These are phyloP conservation scores for Platycheirus rosarum DNA, from an alignment of 2,888 invertebrate species.

Conservation along the genomic window DNA sequence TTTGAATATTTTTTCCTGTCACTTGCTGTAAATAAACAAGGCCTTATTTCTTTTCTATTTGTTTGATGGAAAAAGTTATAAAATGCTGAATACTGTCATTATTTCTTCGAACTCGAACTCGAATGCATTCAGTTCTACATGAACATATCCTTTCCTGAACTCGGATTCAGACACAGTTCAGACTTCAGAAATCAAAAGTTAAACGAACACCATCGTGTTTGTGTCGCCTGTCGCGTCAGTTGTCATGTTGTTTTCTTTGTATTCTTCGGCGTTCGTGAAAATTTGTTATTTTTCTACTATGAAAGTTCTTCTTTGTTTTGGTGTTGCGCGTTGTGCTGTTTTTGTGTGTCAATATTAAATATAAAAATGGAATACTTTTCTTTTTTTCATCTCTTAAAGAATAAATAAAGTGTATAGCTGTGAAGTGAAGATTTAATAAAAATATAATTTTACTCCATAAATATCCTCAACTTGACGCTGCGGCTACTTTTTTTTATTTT, in stretches of 20 bases:
- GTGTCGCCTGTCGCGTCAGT: too few species aligned
- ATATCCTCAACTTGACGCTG: slow-evolving; percentile 17
- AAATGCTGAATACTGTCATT: background rate
- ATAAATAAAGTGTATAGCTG: too few species aligned
- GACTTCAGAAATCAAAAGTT: slow-evolving; percentile 12
- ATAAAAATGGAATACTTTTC: slow-evolving; percentile 41
- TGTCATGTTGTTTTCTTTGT: slow-evolving; percentile 7
- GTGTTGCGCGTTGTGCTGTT: slow-evolving; percentile 49
- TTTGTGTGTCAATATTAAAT: slow-evolving; percentile 65
- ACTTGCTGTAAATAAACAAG: too few species aligned
- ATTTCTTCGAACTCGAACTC: too few species aligned
- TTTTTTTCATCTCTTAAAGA: background rate
- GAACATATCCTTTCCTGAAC: background rate
- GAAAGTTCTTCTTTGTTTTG: slow-evolving; percentile 20
- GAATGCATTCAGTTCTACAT: background rate
- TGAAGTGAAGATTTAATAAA: slow-evolving; percentile 20
- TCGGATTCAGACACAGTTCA: slow-evolving; percentile 15
- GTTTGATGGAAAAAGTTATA: too few species aligned
- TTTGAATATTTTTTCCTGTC: too few species aligned
- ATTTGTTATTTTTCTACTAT: slow-evolving; percentile 59
- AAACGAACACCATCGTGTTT: slow-evolving; percentile 6
- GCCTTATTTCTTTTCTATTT: too few species aligned
- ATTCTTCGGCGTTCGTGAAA: slow-evolving; percentile 22
- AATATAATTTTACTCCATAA: slow-evolving; percentile 5
- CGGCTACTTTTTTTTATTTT: slow-evolving; percentile 1